Percentiles rank a stretch among this genome's conserved stretches.
phyloP scores from a whole-genome alignment of 2,888 invertebrate genomes.

The Rhabditoides inermis region DNA sequence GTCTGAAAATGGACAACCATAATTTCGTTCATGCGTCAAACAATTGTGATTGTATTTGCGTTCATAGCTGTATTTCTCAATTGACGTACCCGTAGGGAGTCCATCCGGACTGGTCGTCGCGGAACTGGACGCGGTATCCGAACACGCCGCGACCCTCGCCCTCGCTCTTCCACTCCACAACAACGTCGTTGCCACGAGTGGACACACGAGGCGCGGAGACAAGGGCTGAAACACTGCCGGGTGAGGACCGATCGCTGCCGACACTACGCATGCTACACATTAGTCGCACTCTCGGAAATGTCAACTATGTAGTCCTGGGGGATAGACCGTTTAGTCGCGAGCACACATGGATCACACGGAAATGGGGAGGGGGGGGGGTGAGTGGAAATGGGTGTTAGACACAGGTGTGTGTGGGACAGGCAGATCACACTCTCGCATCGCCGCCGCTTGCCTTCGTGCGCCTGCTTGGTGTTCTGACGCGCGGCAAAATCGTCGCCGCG shows the following conservation, averaged over 20 bases:
- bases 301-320: background rate
- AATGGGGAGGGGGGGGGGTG: too few species aligned
- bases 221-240: constrained; percentile 38
- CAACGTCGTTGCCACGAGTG: constrained; percentile 34
- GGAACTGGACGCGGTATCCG: constrained; percentile 49
- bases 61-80: too few species aligned
- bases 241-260: too few species aligned
- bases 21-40: too few species aligned
- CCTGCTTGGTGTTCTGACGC: too few species aligned
- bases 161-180: constrained; percentile 45
- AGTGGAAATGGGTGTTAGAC: too few species aligned
- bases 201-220: constrained; percentile 43
- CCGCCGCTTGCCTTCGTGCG: too few species aligned
- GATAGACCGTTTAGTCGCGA: background rate
- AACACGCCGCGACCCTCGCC: constrained; percentile 50
- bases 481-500: constrained; percentile 11
- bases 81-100: constrained; percentile 40
- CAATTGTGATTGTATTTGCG: too few species aligned
- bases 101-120: constrained; percentile 40
- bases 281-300: background rate
- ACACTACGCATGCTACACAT: background rate
- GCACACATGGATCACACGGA: background rate
- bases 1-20: constrained; percentile 40
- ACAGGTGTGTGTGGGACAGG: background rate
- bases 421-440: too few species aligned